These are phyloP conservation scores for Drosophila bifasciata DNA, from an alignment of 1,140 invertebrate species.

Conservation along the genomic window DNA sequence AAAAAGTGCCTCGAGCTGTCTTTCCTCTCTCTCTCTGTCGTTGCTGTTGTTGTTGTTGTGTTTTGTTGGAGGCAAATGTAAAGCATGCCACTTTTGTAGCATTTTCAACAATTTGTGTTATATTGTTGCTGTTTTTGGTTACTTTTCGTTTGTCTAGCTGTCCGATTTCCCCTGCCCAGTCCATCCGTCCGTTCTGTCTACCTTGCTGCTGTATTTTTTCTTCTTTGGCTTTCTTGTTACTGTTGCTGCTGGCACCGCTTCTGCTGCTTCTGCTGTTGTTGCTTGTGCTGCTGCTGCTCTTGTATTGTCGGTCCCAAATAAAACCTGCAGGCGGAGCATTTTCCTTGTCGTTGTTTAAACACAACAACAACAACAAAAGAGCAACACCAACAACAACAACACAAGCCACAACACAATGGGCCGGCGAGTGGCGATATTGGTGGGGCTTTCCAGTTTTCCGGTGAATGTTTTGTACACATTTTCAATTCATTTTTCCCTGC, in stretches of 20 bases:
- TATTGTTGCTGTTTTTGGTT: constrained; percentile 58
- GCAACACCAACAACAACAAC: constrained; percentile 28
- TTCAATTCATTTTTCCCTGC: constrained; percentile 21
- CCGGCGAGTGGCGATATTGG: constrained; percentile 58
- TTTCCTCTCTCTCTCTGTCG: not conserved
- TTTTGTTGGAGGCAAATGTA: constrained; percentile 24
- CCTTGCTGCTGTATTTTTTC: constrained; percentile 29
- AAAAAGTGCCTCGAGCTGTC: constrained; percentile 3
- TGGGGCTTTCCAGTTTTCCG: constrained; percentile 37
- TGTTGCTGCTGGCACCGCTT: not conserved
- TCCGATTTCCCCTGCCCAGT: constrained; percentile 52
- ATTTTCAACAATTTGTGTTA: constrained; percentile 77
- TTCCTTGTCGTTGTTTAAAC: constrained; percentile 31
- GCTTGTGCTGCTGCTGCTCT: constrained; percentile 4
- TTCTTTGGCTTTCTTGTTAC: constrained; percentile 31
- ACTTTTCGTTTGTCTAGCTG: constrained; percentile 68
- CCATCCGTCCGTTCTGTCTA: not conserved
- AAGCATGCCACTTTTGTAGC: constrained; percentile 59
- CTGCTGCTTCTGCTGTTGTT: not conserved
- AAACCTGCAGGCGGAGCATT: constrained; percentile 74
- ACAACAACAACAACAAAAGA: constrained; percentile 44
- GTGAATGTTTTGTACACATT: constrained; percentile 25
- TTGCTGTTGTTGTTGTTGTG: constrained; percentile 16
- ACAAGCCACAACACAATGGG: constrained; percentile 47
- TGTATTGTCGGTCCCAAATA: constrained; percentile 38